A percentile compares a stretch with the other conserved stretches of the same genome.
Conservation (phyloP, 2,888 invertebrate genomes). For the Caenorhabditis panamensis region DNA sequence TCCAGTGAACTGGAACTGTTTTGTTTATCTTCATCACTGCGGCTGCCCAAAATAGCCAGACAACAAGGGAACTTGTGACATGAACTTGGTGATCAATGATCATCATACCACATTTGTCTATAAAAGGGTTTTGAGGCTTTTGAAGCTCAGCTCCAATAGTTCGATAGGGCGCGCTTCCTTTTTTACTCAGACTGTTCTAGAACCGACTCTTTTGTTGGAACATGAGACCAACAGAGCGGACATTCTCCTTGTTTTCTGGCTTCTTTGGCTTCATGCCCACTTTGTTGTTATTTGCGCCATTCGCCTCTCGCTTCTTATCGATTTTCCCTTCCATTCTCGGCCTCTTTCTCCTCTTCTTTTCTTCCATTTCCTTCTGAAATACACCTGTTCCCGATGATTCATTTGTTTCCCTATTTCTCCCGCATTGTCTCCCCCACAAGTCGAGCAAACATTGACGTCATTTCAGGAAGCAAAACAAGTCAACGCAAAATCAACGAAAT, state of each 20-base stretch:
- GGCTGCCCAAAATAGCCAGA: no score
- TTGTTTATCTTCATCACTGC: no score
- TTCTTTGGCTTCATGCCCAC: neutral
- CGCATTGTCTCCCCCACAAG: no score
- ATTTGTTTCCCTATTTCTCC: no score
- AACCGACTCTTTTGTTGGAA: no score
- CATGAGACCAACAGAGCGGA: neutral
- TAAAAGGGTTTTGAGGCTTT: no score
- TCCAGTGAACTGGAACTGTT: neutral
- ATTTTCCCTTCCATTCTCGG: constrained; percentile 38
- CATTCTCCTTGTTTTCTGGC: neutral
- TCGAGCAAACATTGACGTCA: constrained; percentile 32
- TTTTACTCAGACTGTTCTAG: no score
- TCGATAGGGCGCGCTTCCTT: no score
- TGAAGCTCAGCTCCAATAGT: no score
- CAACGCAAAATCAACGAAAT: neutral
- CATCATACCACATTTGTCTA: neutral
- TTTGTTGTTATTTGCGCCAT: constrained; percentile 22
- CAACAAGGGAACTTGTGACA: neutral
- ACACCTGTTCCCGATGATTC: no score
- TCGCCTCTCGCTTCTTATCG: constrained; percentile 36
- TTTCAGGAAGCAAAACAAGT: constrained; percentile 35
- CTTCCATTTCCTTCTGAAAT: neutral
- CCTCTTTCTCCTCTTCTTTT: neutral
- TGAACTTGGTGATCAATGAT: neutral